Percentiles rank a stretch among this genome's conserved stretches.
Evolutionary conservation across 2,797 vertebrate species (phyloP).

Genomic region (Gila robusta): DNA sequence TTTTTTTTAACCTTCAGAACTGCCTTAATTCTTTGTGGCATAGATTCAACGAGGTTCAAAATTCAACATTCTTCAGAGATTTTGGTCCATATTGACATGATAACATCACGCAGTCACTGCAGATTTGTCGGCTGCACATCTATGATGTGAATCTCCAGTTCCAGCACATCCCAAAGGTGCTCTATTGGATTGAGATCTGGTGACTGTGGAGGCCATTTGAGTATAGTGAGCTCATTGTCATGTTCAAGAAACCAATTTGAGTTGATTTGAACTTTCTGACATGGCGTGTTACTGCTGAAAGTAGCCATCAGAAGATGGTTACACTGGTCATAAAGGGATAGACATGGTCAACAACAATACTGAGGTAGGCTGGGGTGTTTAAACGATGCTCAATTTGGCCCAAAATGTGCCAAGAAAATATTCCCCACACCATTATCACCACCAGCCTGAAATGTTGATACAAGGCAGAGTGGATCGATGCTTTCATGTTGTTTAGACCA

Average conservation of each 20-base stretch:
- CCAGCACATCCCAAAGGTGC: slow-evolving; percentile 52
- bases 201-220: not conserved
- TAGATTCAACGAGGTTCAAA: not conserved
- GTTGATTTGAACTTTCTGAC: slow-evolving; percentile 15
- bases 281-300: slow-evolving; percentile 49
- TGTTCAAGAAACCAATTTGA: not conserved
- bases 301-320: slow-evolving; percentile 57
- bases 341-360: slow-evolving; percentile 7
- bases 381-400: not conserved
- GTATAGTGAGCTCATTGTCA: not conserved
- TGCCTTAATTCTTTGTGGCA: not conserved
- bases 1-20: not conserved
- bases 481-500: slow-evolving; percentile 54
- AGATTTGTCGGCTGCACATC: slow-evolving; percentile 72
- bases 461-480: slow-evolving; percentile 56
- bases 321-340: slow-evolving; percentile 49
- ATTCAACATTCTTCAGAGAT: no score
- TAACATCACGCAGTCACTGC: slow-evolving; percentile 63
- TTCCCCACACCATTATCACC: not conserved
- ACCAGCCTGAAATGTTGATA: slow-evolving; percentile 9
- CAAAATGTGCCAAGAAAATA: not conserved
- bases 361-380: not conserved
- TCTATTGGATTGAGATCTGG: not conserved
- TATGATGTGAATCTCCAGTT: slow-evolving; percentile 64
- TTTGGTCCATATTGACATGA: slow-evolving; percentile 53